phyloP scores from a whole-genome alignment of 2,888 invertebrate species.

The Chymomyza caudatula region DNA sequence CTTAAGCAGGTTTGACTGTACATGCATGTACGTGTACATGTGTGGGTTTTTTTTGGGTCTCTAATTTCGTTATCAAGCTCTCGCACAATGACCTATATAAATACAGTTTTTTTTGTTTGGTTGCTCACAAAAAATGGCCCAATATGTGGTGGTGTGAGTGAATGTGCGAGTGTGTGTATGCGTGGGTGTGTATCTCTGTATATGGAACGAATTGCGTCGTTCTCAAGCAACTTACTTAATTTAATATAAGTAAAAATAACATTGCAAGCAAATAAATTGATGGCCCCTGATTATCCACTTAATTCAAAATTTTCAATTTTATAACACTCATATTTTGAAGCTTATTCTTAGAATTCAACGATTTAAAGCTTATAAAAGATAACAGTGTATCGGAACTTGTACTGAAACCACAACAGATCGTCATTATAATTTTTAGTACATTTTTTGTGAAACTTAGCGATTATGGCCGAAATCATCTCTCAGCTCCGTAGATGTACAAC shows the following conservation, averaged over 20 bases:
- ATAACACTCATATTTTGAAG: not conserved
- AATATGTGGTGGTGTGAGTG: not conserved
- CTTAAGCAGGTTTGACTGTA: too few species aligned
- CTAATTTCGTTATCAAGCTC: conserved; percentile 47
- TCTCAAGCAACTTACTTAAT: conserved; percentile 22
- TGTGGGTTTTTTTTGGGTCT: conserved; percentile 28
- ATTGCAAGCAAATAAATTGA: conserved; percentile 19
- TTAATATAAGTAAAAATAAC: conserved; percentile 25
- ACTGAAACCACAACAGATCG: too few species aligned
- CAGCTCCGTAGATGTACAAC: too few species aligned
- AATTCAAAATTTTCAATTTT: conserved; percentile 22
- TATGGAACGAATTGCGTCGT: not conserved
- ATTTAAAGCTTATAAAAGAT: too few species aligned
- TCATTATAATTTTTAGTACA: too few species aligned
- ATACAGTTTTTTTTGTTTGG: conserved; percentile 1
- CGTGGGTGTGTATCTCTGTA: not conserved
- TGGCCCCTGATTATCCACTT: conserved; percentile 38
- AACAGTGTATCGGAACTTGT: too few species aligned
- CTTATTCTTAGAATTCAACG: not conserved
- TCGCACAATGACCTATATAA: conserved; percentile 57
- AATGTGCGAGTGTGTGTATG: not conserved
- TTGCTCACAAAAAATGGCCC: not conserved
- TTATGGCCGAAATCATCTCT: too few species aligned
- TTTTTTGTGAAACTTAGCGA: too few species aligned
- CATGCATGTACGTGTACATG: not conserved